Evolutionary conservation across 2,888 invertebrate species (phyloP).

Genomic region (Xestia ashworthii): DNA sequence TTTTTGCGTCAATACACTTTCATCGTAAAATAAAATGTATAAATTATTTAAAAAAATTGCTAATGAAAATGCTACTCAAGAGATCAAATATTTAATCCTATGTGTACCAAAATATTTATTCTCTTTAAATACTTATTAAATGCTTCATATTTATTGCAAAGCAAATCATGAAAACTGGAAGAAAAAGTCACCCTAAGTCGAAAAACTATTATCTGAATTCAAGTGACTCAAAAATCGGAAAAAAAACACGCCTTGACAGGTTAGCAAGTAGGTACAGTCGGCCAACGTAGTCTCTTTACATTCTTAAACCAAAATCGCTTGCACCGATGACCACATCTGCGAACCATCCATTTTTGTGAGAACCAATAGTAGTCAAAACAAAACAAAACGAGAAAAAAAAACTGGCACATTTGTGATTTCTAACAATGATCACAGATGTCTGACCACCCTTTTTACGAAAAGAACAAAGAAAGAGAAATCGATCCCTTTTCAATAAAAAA

Average conservation of each 20-base stretch:
- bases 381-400: no score
- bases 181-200: neutral
- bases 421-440: no score
- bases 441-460: no score
- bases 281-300: no score
- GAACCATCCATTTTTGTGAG: no score
- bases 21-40: neutral
- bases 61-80: neutral
- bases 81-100: neutral
- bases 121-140: neutral
- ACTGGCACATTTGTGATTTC: no score
- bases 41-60: neutral
- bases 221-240: neutral
- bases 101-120: neutral
- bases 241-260: slow-evolving; percentile 4
- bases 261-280: no score
- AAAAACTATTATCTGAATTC: neutral
- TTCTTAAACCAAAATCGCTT: no score
- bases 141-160: neutral
- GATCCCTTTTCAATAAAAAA: no score
- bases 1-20: neutral
- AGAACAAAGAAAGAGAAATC: no score
- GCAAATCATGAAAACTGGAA: neutral
- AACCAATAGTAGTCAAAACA: no score
- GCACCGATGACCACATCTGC: no score